phyloP scores from a whole-genome alignment of 2,888 invertebrate genomes.

The Automeris io region DNA sequence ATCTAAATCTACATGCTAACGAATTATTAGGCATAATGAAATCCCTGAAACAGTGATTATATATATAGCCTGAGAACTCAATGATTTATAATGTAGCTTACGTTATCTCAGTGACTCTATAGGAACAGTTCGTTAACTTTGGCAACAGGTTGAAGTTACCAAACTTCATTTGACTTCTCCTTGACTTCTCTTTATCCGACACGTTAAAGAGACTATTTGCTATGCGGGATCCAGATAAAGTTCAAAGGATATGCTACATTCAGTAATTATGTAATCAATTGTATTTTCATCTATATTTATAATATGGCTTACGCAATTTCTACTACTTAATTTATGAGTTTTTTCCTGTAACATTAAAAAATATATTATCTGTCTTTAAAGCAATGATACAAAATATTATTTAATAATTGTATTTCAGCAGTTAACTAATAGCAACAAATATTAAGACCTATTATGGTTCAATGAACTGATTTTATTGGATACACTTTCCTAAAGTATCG shows the following conservation, averaged over 20 bases:
- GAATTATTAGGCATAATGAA: neutral
- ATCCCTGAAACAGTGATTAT: slow-evolving; percentile 1
- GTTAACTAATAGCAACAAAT: no score
- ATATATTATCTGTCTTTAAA: no score
- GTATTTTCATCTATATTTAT: no score
- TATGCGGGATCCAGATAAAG: slow-evolving; percentile 8
- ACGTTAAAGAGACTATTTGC: slow-evolving; percentile 18
- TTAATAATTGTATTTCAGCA: no score
- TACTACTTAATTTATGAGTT: neutral
- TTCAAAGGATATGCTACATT: slow-evolving; percentile 6
- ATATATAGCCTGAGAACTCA: slow-evolving; percentile 1
- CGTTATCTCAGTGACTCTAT: slow-evolving; percentile 16
- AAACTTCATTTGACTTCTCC: slow-evolving; percentile 32
- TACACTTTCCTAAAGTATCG: no score
- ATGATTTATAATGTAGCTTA: slow-evolving; percentile 11
- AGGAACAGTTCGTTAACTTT: slow-evolving; percentile 26
- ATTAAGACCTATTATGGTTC: no score
- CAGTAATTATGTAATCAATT: no score
- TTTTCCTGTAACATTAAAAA: neutral
- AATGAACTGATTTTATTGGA: no score
- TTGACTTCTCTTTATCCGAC: slow-evolving; percentile 27
- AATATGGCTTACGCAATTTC: neutral
- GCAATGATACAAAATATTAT: no score
- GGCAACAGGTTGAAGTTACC: slow-evolving; percentile 49
- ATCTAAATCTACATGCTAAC: no score